Base-by-base conservation (phyloP, 2,113 vertebrate species). In the Cinclus cinclus region DNA sequence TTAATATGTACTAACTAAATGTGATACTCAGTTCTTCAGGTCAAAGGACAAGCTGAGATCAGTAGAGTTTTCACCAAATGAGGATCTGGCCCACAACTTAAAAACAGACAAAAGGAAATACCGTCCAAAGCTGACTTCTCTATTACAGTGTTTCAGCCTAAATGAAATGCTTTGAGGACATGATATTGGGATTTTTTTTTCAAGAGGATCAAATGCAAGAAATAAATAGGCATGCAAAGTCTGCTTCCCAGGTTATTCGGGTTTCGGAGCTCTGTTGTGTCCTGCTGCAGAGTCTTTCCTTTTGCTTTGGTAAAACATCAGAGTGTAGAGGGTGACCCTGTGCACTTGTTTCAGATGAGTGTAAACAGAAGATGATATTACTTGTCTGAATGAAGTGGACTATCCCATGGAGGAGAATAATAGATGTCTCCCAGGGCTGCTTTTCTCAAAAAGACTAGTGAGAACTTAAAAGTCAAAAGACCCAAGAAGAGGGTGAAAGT, bases 341-440 rank as follows among this genome's bases (percentile, higher is more conserved):
- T 82, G 89, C 90, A 92, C 97, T 97, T 97, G 92, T 94, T 97
- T 97, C 93, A 95, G 93, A 97, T 97, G 96, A 98, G 96, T 83
- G 96, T 97, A 97, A 98, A 98, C 95, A 98, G 96, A 97, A 97
- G 96, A 98, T 89, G 95, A 96, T 97, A 98, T 98, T 98, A 91
- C 97, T 97, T 97, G 96, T 88, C 95, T 97, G 95, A 97, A 97
- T 97, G 89, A 95, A 95, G 83, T 97, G 96, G 96, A 96, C 97
- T 97, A 87, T 98, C 97, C 97, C 97, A 98, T 94, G 98, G 96
- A 98, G 96, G 97, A 95, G 97, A 98, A 98, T 97, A 98, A 98
- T 97, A 97, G 97, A 96, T 96, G 97, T 97, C 97, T 97, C 97
- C 95, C 94, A 94, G 96, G 96, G 97, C 94, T 98, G 88, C 96